These are phyloP conservation scores for Actinernus sp. DNA, from an alignment of 92 coral and sea anemone species.

Conservation along the genomic window DNA sequence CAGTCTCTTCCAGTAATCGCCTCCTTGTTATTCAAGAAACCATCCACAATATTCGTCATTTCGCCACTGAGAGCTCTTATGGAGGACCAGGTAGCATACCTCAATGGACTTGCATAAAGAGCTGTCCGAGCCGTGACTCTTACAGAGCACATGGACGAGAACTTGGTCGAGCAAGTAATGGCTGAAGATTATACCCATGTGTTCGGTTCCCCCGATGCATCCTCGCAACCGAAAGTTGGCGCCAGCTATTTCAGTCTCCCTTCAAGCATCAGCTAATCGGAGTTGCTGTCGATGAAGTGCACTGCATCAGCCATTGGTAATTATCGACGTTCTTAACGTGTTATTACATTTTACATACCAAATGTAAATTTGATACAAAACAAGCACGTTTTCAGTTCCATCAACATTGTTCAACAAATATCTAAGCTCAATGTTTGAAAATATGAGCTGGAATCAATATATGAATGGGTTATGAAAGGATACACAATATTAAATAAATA, in stretches of 20 bases:
- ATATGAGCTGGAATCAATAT: background rate
- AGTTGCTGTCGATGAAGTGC: background rate
- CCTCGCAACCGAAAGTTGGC: slow-evolving; percentile 45
- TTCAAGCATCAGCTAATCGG: background rate
- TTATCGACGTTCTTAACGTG: background rate
- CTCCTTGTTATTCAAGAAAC: slow-evolving; percentile 29
- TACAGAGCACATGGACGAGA: slow-evolving; percentile 41
- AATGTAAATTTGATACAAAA: no score
- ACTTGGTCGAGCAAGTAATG: slow-evolving; percentile 23
- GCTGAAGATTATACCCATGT: slow-evolving; percentile 22
- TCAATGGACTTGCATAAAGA: slow-evolving; percentile 1
- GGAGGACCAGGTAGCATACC: slow-evolving; percentile 51
- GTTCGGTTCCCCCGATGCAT: slow-evolving; percentile 46
- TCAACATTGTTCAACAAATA: no score
- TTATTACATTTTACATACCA: background rate
- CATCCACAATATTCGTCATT: slow-evolving; percentile 41
- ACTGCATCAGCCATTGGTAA: background rate
- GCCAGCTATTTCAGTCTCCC: slow-evolving; percentile 6
- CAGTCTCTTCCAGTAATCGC: slow-evolving; percentile 41
- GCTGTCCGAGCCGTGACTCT: slow-evolving; percentile 53
- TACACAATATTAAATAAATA: no score
- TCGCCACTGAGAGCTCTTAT: slow-evolving; percentile 55
- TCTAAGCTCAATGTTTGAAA: no score
- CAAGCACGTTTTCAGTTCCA: no score
- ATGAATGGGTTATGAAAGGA: no score